Percentiles rank a stretch among this genome's conserved stretches.
phyloP scores from a whole-genome alignment of 2,888 invertebrate genomes.

The Drosophila prolongata region DNA sequence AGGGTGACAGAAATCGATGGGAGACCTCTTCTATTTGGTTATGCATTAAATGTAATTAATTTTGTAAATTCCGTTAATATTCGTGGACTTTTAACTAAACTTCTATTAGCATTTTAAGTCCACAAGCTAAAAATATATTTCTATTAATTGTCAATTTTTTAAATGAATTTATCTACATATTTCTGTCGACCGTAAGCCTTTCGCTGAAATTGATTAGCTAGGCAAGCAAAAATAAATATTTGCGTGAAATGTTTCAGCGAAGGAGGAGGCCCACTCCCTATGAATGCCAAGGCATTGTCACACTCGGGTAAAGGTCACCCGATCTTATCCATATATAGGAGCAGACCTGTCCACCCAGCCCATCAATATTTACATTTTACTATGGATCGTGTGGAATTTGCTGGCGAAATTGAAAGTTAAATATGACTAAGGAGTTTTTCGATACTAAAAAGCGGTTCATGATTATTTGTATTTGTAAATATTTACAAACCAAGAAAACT shows the following conservation, averaged over 20 bases:
- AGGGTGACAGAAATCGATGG: slow-evolving; percentile 71
- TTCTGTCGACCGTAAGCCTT: slow-evolving; percentile 38
- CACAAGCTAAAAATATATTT: slow-evolving; percentile 56
- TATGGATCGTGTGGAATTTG: slow-evolving; percentile 37
- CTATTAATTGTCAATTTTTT: slow-evolving; percentile 52
- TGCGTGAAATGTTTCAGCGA: neutral
- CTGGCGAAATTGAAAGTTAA: neutral
- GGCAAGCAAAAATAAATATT: slow-evolving; percentile 5
- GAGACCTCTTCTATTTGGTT: slow-evolving; percentile 54
- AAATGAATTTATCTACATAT: slow-evolving; percentile 8
- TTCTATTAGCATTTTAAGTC: slow-evolving; percentile 71
- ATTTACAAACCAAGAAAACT: too few species aligned
- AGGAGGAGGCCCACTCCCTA: neutral
- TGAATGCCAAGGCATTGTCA: slow-evolving; percentile 20
- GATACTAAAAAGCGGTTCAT: too few species aligned
- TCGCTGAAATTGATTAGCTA: slow-evolving; percentile 19
- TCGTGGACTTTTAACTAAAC: slow-evolving; percentile 50
- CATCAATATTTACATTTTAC: slow-evolving; percentile 78
- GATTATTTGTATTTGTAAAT: too few species aligned
- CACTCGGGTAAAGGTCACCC: slow-evolving; percentile 45
- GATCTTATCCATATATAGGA: slow-evolving; percentile 28
- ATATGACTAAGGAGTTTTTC: neutral
- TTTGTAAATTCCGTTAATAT: slow-evolving; percentile 52
- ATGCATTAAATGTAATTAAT: slow-evolving; percentile 67
- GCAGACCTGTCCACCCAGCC: slow-evolving; percentile 45